Base-by-base conservation (phyloP, 1,140 invertebrate genomes). In the Helicoverpa armigera region DNA sequence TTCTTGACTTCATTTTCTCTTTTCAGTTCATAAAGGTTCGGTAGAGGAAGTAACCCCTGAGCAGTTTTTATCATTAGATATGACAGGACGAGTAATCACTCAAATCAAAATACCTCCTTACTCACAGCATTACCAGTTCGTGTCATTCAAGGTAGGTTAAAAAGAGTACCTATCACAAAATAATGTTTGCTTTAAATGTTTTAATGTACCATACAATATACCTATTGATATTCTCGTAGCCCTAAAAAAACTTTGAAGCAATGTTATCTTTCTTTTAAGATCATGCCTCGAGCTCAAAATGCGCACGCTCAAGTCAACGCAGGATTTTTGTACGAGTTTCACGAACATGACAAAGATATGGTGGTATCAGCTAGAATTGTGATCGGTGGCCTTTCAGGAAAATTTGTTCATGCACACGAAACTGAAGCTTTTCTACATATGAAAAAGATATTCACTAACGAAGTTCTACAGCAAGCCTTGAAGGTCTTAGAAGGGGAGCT, bases 251-350 rank as follows among this genome's bases (percentile, higher is more conserved):
- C 35, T 43, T 43, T 43, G 9, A 43, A 43, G 35, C 35, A 43
- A 43, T 43, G 35, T 43, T 7, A 43, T 9, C 5, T 43, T 43
- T 43, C 14, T 18, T 86, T 88, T 12, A 80, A 97, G 96, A 96
- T 97, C 53, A 97, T 96, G 95, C 96, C 96, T 5, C 93, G 97
- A 82, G 95, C 96, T 12, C 96, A 97, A 91, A 97, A 97, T 89
- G 96, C 97, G 0, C 97, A 97, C 88, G 97, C 97, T 0, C 96
- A 96, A 84, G 96, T 98, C 0, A 97, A 97, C 86, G 96, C 96
- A 61, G 97, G 96, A 11, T 97, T 98, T 86, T 91, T 96, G 0
- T 96, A 97, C 61, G 95, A 96, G 91, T 90, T 97, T 7, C 92
- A 96, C 51, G 81, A 76, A 4, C 35, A 84, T 2, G 83, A 90